Evolutionary conservation across 2,888 invertebrate species (phyloP).

Genomic region (Ceriagrion tenellum): DNA sequence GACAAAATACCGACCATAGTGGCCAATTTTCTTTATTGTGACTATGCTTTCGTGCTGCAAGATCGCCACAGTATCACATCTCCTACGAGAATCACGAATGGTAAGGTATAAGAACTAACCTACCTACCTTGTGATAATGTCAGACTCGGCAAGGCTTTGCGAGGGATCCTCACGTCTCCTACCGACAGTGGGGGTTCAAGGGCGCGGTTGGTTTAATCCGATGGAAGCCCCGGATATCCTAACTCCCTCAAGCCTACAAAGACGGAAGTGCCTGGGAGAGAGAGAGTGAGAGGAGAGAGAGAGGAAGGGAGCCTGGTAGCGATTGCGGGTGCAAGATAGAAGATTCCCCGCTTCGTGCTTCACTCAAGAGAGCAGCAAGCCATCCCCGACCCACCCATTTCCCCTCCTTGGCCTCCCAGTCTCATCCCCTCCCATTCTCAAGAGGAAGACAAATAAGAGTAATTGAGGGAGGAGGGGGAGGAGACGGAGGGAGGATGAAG

Average conservation of each 20-base stretch:
- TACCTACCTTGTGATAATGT: too few relatives aligned
- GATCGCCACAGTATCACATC: too few relatives aligned
- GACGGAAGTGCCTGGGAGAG: not conserved
- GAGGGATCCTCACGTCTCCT: too few relatives aligned
- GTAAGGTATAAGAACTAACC: too few relatives aligned
- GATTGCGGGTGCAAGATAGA: not conserved
- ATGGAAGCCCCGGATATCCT: not conserved
- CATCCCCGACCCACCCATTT: not conserved
- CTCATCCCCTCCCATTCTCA: too few relatives aligned
- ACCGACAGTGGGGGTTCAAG: too few relatives aligned
- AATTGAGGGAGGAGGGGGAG: not conserved
- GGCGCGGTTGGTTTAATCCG: not conserved
- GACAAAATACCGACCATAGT: too few relatives aligned
- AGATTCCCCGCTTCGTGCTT: not conserved
- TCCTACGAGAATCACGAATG: too few relatives aligned
- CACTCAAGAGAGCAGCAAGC: not conserved
- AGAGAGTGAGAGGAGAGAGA: too few relatives aligned
- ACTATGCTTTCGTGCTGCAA: too few relatives aligned
- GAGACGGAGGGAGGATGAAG: not conserved
- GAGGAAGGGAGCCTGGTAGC: not conserved
- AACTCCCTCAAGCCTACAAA: not conserved
- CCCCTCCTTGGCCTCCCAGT: not conserved
- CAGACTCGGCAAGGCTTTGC: too few relatives aligned
- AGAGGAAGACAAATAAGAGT: constrained; percentile 17
- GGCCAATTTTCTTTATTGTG: too few relatives aligned